phyloP scores from a whole-genome alignment of 2,797 vertebrate species.

The Synaphobranchus kaupii region DNA sequence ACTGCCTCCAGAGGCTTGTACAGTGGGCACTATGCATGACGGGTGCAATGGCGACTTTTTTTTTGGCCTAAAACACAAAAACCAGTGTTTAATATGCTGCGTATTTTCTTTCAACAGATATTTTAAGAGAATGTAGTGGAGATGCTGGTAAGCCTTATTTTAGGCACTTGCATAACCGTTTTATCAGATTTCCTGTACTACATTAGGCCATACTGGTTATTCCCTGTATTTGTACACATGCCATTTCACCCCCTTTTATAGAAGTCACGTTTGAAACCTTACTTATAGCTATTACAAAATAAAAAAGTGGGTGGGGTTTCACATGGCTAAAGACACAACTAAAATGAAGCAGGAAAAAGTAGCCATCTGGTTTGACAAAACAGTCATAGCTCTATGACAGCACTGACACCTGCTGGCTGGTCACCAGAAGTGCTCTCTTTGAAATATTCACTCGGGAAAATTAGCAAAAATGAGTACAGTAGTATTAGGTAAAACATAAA shows the following conservation, averaged over 20 bases:
- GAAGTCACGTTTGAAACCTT: neutral
- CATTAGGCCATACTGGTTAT: neutral
- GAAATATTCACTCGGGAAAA: neutral
- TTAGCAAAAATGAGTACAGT: neutral
- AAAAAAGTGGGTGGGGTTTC: neutral
- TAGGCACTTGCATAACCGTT: neutral
- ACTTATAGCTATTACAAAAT: neutral
- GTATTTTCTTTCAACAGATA: slow-evolving; percentile 22
- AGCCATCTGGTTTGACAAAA: neutral
- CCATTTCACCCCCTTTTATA: neutral
- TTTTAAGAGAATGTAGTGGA: slow-evolving; percentile 26
- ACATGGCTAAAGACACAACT: neutral
- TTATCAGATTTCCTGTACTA: neutral
- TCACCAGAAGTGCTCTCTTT: neutral
- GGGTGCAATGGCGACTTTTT: too few relatives aligned
- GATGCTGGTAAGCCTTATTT: slow-evolving; percentile 14
- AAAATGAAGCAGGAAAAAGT: neutral
- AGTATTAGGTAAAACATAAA: neutral
- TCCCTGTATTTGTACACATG: neutral
- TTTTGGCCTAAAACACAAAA: neutral
- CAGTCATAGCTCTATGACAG: neutral
- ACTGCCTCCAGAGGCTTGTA: too few relatives aligned
- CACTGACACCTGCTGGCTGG: neutral
- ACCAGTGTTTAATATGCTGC: neutral
- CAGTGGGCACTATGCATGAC: too few relatives aligned